A percentile compares a stretch with the other conserved stretches of the same genome.
Conservation (phyloP, 2,113 vertebrate species). For the Odontophorus gujanensis region DNA sequence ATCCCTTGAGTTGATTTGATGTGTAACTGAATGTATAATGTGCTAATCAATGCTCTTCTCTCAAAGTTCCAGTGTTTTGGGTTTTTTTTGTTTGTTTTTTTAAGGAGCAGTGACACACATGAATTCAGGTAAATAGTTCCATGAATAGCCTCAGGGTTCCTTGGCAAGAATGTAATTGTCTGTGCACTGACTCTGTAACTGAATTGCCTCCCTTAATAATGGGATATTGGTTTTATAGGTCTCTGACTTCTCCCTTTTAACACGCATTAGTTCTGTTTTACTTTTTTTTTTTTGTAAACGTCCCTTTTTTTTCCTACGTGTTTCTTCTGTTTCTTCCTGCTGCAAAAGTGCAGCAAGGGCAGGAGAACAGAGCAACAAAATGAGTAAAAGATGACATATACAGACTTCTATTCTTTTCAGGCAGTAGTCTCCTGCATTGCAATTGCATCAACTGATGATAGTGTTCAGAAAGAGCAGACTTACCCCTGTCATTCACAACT, state of each 20-base stretch:
- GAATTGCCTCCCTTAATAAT: conserved; percentile 48
- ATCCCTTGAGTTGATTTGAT: not conserved
- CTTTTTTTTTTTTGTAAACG: not conserved
- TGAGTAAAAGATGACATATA: not conserved
- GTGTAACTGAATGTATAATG: not conserved
- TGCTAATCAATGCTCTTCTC: not conserved
- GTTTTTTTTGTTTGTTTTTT: conserved; percentile 1
- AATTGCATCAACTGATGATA: not conserved
- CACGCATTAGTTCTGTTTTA: conserved; percentile 25
- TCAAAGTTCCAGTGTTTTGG: not conserved
- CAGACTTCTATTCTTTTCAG: not conserved
- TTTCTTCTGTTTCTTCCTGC: not conserved
- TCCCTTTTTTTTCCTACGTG: not conserved
- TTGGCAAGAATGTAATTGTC: conserved; percentile 40
- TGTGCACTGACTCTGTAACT: conserved; percentile 40
- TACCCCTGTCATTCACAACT: not conserved
- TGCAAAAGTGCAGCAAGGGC: not conserved
- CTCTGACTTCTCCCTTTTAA: conserved; percentile 11
- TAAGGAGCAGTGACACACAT: not conserved
- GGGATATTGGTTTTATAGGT: conserved; percentile 18
- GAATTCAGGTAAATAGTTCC: conserved; percentile 11
- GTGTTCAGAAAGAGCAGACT: not conserved
- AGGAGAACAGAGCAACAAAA: conserved; percentile 6
- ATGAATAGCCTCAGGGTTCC: conserved; percentile 19
- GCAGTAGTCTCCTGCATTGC: not conserved